Base-by-base conservation (phyloP, 1,140 invertebrate genomes). In the Nymphalis io region DNA sequence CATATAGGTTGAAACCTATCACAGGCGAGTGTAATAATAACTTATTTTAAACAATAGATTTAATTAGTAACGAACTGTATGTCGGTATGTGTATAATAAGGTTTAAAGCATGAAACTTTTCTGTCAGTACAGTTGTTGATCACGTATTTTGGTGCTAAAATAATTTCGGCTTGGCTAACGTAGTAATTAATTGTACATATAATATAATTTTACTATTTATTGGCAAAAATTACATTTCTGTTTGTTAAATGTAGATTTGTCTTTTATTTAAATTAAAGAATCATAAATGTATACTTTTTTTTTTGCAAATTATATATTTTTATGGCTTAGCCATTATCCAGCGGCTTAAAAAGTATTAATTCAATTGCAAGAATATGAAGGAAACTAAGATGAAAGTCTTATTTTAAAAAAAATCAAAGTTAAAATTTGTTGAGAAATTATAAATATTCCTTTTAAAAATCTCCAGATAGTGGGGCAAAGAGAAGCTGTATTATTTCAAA, bases 101-200 rank as follows among this genome's bases (percentile, higher is more conserved):
- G 60, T 60, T 40, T 65, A 46, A 39, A 74, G 58, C 62, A 74
- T 81, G 89, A 89, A 91, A 91, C 87, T 91, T 91, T 91, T 91
- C 87, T 89, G 76, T 89, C 87, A 81, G 78, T 85, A 83, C 81
- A 65, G 33, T 81, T 84, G 72, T 86, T 83, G 58, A 76, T 79
- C 80, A 85, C 75, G 81, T 83, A 76, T 87, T 89, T 89, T 91
- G 87, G 86, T 91, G 87, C 86, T 91, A 89, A 82, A 79, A 89
- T 89, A 73, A 83, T 88, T 85, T 91, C 86, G 87, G 87, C 87
- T 89, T 89, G 89, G 87, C 89, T 89, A 89, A 91, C 79, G 74
- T 90, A 89, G 85, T 79, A 15, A 79, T 89, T 88, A 88, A 89
- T 88, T 91, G 83, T 89, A 90, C 72, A 83, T 87, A 81, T 81